Base-by-base conservation (phyloP, 2,797 vertebrate genomes). In the Lutra lutra region DNA sequence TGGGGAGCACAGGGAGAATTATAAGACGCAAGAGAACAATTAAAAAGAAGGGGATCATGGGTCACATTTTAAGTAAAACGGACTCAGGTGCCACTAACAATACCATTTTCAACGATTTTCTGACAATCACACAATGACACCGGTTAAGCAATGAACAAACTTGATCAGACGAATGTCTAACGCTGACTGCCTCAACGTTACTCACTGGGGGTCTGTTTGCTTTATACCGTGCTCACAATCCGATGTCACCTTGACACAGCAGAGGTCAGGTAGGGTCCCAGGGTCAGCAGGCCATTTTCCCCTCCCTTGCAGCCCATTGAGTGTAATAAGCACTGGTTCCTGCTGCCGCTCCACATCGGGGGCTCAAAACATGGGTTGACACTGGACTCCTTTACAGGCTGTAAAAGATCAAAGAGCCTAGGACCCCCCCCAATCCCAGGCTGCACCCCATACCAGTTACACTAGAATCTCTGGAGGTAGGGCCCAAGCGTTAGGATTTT, bases 71-170 rank as follows among this genome's bases (percentile, higher is more conserved):
- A 75, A 89, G 46, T 29, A 75, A 92, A 32, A 35, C 9, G 62
- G n/a, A 82, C 54, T 68, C 77, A 48, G 29, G 25, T 62, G 60
- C 58, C 78, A 79, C 51, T 80, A 83, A 91, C 68, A 40, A 2
- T 72, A 93, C 58, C 70, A 87, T 77, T 87, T 89, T 78, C 78
- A 94, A 87, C 12, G 46, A 68, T n/a, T 60, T 94, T 23, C 56
- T 70, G 58, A 77, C 21, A 96, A 32, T 62, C 27, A 86, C 5
- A 85, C 51, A 72, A 17, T 73, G 56, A 85, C 13, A 21, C 13
- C n/a, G 35, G 20, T 23, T 93, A 84, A 83, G 80, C 68, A 94
- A 84, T 32, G 40, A 95, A 79, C 9, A 89, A 78, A 60, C 23
- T 40, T 96, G 15, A 90, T 90, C 56, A 89, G 73, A 66, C 43